A percentile compares a stretch with the other conserved stretches of the same genome.
These are phyloP conservation scores for Halichoerus grypus DNA, from an alignment of 2,113 vertebrate genomes.

Conservation along the genomic window DNA sequence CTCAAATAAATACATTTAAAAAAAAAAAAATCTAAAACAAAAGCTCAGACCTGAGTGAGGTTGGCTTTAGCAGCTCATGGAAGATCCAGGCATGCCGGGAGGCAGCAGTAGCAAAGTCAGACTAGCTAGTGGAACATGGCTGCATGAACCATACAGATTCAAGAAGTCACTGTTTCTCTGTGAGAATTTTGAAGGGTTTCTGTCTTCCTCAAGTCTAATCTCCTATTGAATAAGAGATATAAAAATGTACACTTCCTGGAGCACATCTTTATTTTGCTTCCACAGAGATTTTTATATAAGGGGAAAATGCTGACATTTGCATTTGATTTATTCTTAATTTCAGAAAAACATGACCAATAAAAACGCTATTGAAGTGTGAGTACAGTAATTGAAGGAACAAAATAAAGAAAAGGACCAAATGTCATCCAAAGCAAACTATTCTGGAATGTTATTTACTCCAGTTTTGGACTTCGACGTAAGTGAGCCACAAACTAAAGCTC, in stretches of 20 bases:
- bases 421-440: slow-evolving; percentile 9
- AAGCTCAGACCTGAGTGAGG: not conserved
- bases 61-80: not conserved
- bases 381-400: not conserved
- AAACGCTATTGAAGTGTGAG: not conserved
- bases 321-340: slow-evolving; percentile 54
- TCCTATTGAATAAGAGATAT: not conserved
- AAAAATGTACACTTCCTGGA: not conserved
- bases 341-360: slow-evolving; percentile 10
- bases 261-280: not conserved
- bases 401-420: slow-evolving; percentile 23
- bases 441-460: not conserved
- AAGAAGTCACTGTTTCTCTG: not conserved
- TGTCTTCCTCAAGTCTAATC: not conserved
- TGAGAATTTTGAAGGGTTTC: not conserved
- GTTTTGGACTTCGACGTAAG: not conserved
- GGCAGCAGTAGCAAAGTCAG: not conserved
- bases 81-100: not conserved
- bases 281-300: not conserved
- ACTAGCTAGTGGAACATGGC: accelerated
- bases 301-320: not conserved
- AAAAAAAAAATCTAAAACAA: no score
- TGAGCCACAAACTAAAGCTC: not conserved
- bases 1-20: no score
- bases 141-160: accelerated